phyloP scores from a whole-genome alignment of 2,888 invertebrate species.

The Leistus spinibarbis region DNA sequence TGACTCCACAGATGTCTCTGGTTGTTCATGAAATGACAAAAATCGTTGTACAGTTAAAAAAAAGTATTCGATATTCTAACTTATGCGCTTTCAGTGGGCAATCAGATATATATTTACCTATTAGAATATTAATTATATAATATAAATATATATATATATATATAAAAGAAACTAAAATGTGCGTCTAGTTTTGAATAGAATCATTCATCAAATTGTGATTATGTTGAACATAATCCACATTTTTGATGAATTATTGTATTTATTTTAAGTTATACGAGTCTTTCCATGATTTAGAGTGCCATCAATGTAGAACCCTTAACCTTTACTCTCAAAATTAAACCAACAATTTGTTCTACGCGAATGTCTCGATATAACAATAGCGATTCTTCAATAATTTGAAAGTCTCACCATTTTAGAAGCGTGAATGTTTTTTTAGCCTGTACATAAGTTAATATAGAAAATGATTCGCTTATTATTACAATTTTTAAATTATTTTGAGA shows the following conservation, averaged over 20 bases:
- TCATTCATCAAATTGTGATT: neutral
- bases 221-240: neutral
- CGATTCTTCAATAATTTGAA: neutral
- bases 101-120: slow-evolving; percentile 14
- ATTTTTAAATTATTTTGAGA: slow-evolving; percentile 57
- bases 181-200: neutral
- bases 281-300: neutral
- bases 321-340: no score
- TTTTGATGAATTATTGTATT: neutral
- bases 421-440: slow-evolving; percentile 31
- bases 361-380: neutral
- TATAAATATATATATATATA: neutral
- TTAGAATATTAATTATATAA: neutral
- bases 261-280: neutral
- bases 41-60: slow-evolving; percentile 8
- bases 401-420: neutral
- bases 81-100: slow-evolving; percentile 21
- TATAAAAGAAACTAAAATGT: neutral
- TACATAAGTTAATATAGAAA: slow-evolving; percentile 34
- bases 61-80: slow-evolving; percentile 5
- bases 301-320: neutral
- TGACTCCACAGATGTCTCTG: neutral
- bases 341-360: neutral
- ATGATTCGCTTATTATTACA: slow-evolving; percentile 41
- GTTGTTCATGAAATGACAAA: neutral